Percentiles rank a stretch among this genome's conserved stretches.
Evolutionary conservation across 2,797 vertebrate species (phyloP).

Genomic region (Capromys pilorides): DNA sequence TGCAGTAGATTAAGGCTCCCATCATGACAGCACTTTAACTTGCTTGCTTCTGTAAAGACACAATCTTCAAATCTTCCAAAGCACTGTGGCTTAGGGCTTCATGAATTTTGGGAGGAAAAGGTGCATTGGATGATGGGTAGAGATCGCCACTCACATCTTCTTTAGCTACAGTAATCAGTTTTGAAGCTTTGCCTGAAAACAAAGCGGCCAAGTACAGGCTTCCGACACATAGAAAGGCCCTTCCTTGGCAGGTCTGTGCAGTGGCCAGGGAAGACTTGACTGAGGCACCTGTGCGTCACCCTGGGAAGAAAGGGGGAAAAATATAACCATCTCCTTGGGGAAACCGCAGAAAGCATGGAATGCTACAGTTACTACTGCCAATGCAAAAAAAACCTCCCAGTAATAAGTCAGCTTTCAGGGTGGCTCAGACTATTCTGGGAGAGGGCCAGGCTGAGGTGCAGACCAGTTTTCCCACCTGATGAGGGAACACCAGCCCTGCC

Average conservation of each 20-base stretch:
- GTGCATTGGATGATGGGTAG: not conserved
- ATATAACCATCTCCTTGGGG: not conserved
- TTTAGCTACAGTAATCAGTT: not conserved
- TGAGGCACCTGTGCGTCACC: not conserved
- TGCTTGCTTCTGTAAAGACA: not conserved
- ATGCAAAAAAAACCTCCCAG: not conserved
- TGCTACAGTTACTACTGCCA: not conserved
- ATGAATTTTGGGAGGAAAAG: not conserved
- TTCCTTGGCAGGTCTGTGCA: not conserved
- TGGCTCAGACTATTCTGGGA: not conserved
- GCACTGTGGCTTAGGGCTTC: not conserved
- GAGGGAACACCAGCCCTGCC: too few species aligned
- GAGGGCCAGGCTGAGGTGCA: not conserved
- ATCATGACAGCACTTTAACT: not conserved
- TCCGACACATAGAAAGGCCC: not conserved
- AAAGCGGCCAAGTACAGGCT: not conserved
- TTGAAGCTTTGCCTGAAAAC: not conserved
- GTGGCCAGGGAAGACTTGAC: not conserved
- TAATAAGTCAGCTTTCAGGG: not conserved
- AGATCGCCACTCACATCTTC: not conserved
- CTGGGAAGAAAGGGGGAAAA: not conserved
- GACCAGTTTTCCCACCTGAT: not conserved
- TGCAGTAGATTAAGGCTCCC: not conserved
- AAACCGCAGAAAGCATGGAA: not conserved
- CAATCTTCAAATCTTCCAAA: not conserved